Evolutionary conservation across 2,113 vertebrate species (phyloP).

Genomic region (Pachycephala philippinensis): DNA sequence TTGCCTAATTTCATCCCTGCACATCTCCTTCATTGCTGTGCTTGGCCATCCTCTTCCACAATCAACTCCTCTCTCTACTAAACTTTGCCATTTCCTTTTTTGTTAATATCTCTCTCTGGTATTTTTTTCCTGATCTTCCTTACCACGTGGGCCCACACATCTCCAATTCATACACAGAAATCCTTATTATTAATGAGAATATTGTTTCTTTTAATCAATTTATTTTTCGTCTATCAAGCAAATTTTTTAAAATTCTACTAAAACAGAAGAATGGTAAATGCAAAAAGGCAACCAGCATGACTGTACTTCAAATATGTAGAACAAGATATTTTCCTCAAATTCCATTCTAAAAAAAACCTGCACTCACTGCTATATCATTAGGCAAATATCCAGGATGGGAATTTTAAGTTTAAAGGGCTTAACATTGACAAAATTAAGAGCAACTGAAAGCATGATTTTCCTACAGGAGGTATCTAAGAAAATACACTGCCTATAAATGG

Average conservation of each 20-base stretch:
- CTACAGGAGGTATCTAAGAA: not conserved
- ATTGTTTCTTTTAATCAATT: not conserved
- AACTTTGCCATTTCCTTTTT: not conserved
- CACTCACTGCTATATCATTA: not conserved
- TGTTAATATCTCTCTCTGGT: not conserved
- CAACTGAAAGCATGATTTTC: not conserved
- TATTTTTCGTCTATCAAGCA: not conserved
- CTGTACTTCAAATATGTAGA: not conserved
- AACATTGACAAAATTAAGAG: not conserved
- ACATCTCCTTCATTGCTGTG: not conserved
- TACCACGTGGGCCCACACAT: accelerated
- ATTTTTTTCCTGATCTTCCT: not conserved
- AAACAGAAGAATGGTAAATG: not conserved
- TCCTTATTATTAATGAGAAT: not conserved
- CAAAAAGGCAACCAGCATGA: not conserved
- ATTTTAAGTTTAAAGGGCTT: not conserved
- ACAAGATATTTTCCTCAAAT: not conserved
- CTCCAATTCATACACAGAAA: not conserved
- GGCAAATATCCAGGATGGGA: not conserved
- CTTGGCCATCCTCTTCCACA: not conserved
- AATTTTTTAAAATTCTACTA: not conserved
- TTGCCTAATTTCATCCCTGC: not conserved
- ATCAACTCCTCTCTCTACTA: not conserved
- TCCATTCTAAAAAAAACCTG: not conserved
- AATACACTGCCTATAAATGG: not conserved